These are phyloP conservation scores for rabbit (Oryctolagus cuniculus) DNA, from an alignment of 2,113 vertebrate species.

Conservation along the genomic window DNA sequence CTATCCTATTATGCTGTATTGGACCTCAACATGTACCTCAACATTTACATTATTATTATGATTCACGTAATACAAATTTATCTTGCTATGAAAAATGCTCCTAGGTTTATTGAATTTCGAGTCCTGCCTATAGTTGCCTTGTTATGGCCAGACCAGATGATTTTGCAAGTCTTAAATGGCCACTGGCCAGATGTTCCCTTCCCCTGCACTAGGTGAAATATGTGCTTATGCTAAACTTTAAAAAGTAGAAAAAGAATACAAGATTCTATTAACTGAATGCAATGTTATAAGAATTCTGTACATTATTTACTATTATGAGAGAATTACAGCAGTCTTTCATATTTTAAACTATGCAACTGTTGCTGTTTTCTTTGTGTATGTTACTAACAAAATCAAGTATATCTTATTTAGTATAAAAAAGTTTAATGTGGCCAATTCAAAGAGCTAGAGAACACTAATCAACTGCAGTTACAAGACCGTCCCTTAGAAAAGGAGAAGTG, in stretches of 20 bases:
- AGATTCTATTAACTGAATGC: background rate
- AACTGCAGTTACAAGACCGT: background rate
- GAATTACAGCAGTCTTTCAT: background rate
- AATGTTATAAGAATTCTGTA: background rate
- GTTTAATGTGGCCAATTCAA: background rate
- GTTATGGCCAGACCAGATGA: no score
- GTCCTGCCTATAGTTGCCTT: no score
- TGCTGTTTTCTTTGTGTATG: background rate
- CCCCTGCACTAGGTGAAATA: background rate
- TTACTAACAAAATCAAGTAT: background rate
- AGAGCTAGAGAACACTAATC: background rate
- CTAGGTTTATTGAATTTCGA: no score
- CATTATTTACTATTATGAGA: background rate
- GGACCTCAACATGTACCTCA: no score
- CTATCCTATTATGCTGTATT: no score
- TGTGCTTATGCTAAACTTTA: background rate
- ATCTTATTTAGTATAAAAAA: background rate
- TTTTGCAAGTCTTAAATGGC: no score
- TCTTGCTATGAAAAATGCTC: no score
- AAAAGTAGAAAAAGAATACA: background rate
- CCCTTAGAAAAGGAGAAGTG: background rate
- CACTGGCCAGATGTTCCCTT: no score
- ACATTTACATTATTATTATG: no score
- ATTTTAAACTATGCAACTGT: background rate
- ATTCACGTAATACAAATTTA: no score